Percentiles rank a stretch among this genome's conserved stretches.
These are phyloP conservation scores for Aleiodes leptofemur DNA, from an alignment of 2,888 invertebrate species.

Conservation along the genomic window DNA sequence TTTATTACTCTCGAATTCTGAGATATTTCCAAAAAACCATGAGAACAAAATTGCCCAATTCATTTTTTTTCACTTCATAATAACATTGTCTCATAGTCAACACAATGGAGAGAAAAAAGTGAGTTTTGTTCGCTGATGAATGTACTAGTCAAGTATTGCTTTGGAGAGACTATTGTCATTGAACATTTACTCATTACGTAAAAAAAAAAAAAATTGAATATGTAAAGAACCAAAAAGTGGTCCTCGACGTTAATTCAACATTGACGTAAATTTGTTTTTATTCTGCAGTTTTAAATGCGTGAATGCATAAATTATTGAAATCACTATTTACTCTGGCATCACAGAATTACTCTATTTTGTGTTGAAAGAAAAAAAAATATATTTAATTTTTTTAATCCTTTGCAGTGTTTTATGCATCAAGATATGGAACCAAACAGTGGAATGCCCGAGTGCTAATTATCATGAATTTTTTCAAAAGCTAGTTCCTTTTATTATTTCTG, in stretches of 20 bases:
- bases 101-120: neutral
- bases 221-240: conserved; percentile 24
- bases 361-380: neutral
- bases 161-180: conserved; percentile 16
- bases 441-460: conserved; percentile 29
- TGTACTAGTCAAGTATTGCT: neutral
- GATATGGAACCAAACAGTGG: conserved; percentile 2
- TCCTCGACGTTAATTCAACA: conserved; percentile 8
- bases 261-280: conserved; percentile 14
- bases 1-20: too few relatives aligned
- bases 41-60: too few relatives aligned
- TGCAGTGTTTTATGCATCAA: neutral
- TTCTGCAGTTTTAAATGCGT: neutral
- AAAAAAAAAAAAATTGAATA: conserved; percentile 18
- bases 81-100: too few relatives aligned
- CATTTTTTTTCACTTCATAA: too few relatives aligned
- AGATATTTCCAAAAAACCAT: too few relatives aligned
- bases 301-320: conserved; percentile 21
- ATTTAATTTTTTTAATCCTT: conserved; percentile 1
- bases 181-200: conserved; percentile 12
- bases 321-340: conserved; percentile 25
- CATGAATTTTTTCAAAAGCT: conserved; percentile 6
- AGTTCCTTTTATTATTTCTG: neutral
- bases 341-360: conserved; percentile 3
- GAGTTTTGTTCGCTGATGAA: neutral